Conservation (phyloP, 2,797 vertebrate species). For the Enteromius mattozi region DNA sequence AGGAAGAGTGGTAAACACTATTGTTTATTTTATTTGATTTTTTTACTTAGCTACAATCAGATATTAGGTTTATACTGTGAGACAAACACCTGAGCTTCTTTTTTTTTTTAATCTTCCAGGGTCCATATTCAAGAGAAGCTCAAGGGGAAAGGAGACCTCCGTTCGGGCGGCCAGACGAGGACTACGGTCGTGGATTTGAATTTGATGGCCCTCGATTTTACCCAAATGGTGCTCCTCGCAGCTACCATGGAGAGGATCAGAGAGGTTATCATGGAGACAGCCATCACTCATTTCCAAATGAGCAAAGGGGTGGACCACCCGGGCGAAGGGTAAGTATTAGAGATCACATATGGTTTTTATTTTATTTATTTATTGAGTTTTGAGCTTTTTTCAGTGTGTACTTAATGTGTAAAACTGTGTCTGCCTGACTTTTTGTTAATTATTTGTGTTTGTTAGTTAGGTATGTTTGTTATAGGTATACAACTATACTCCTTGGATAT, state of each 20-base stretch:
- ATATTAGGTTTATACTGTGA: neutral
- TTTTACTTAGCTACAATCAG: neutral
- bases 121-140: constrained; percentile 69
- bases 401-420: neutral
- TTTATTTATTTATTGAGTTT: neutral
- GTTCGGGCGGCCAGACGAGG: constrained; percentile 77
- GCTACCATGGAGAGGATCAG: constrained; percentile 78
- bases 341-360: neutral
- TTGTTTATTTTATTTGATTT: neutral
- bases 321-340: constrained; percentile 73
- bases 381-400: neutral
- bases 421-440: neutral
- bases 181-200: constrained; percentile 75
- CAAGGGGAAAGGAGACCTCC: constrained; percentile 73
- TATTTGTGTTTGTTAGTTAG: neutral
- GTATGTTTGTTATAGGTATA: neutral
- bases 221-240: constrained; percentile 77
- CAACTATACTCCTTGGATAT: neutral
- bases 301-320: constrained; percentile 73
- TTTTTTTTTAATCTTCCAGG: constrained; percentile 59
- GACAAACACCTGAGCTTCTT: neutral
- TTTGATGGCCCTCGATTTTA: constrained; percentile 78
- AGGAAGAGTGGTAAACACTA: constrained; percentile 72
- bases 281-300: constrained; percentile 71
- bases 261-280: constrained; percentile 72